Base-by-base conservation (phyloP, 2,113 vertebrate species). In the Podiceps cristatus region DNA sequence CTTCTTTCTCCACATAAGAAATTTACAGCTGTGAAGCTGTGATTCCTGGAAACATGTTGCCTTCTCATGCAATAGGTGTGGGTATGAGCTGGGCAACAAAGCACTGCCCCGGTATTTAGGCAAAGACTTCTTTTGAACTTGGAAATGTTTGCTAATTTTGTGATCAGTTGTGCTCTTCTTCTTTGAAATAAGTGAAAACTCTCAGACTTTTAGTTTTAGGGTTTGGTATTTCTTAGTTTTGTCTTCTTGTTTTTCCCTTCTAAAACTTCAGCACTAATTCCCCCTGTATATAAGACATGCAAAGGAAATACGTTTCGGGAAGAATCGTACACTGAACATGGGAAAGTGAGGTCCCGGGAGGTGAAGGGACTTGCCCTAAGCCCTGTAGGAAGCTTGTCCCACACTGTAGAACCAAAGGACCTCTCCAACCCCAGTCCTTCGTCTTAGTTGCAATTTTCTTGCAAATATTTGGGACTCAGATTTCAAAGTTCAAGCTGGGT, bases 401-500 rank as follows among this genome's bases (percentile, higher is more conserved):
- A 25, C 50, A 22, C n/a, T 66, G 50, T 25, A 87, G 20, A 95
- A 86, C 50, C n/a, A 29, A 86, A 93, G 10, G 23, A 53, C 63
- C 18, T 91, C 79, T 86, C 37, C 73, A 86, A 76, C 52, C 50
- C 45, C n/a, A 47, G 9, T 73, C 80, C 37, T 82, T 69, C 55
- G 28, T 52, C 67, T 79, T 49, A 67, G 72, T 11, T 93, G 84
- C 69, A 73, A 66, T 64, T 90, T 95, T 96, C 76, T 88, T 80
- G 78, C 71, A 96, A 96, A 93, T 95, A 96, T 96, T 92, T 94
- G 67, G 92, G 86, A 77, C 79, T 95, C 25, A 0, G 62, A 88
- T 95, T 96, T 93, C 91, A 88, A 86, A 89, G 95, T 93, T 97
- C 86, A 94, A 37, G 74, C 85, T 74, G 71, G 93, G 95, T 94